A percentile compares a stretch with the other conserved stretches of the same genome.
Conservation (phyloP, 2,113 vertebrate genomes). For the Tenrec ecaudatus region DNA sequence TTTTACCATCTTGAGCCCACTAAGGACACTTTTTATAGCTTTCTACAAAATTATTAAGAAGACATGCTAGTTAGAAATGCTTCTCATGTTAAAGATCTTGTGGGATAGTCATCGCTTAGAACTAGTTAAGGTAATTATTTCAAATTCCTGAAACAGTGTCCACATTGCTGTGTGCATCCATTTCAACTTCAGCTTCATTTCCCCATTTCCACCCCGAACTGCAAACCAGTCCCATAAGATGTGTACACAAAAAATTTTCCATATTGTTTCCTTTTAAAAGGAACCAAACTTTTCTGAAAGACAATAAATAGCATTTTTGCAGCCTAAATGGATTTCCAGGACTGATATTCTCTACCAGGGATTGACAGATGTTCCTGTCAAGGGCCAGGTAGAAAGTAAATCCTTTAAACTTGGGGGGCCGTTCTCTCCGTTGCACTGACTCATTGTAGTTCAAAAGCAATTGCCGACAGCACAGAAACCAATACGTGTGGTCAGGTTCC, state of each 20-base stretch:
- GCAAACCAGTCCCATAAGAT: not conserved
- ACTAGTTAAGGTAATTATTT: not conserved
- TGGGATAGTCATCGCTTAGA: not conserved
- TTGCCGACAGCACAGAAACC: not conserved
- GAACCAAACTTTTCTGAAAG: not conserved
- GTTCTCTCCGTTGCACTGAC: not conserved
- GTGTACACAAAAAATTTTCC: not conserved
- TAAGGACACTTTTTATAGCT: not conserved
- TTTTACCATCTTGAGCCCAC: not conserved
- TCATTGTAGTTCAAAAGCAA: not conserved
- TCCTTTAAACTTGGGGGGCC: not conserved
- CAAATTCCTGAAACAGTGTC: not conserved
- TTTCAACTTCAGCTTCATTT: not conserved
- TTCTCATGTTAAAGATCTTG: not conserved
- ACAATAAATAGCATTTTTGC: not conserved
- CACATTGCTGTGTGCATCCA: not conserved
- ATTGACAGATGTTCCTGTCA: not conserved
- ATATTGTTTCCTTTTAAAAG: slow-evolving; percentile 28
- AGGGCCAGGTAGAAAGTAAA: not conserved
- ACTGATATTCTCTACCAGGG: not conserved
- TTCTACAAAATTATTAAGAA: slow-evolving; percentile 36
- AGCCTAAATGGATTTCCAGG: not conserved
- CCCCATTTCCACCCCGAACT: not conserved
- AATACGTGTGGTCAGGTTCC: not conserved
- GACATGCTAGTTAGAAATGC: slow-evolving; percentile 3